phyloP scores from a whole-genome alignment of 2,113 vertebrate genomes.

The Tretioscincus oriximinensis region DNA sequence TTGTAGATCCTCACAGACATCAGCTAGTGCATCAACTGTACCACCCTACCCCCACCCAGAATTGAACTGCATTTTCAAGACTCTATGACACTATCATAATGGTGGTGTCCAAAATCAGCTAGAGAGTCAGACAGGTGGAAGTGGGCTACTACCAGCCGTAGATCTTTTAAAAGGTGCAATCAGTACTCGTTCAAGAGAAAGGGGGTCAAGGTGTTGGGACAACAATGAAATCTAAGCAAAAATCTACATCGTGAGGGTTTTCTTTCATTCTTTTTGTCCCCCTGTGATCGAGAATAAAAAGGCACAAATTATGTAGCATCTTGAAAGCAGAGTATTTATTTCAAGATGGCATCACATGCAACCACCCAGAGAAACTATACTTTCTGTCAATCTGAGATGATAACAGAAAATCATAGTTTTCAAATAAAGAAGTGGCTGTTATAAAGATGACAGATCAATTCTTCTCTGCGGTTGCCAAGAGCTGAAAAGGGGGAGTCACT shows the following conservation, averaged over 20 bases:
- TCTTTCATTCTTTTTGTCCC: neutral
- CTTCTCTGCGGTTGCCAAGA: constrained; percentile 6
- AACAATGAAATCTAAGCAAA: neutral
- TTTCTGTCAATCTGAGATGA: constrained; percentile 34
- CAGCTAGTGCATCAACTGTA: no score
- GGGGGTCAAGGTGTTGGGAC: neutral
- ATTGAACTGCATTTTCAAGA: no score
- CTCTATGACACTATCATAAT: no score
- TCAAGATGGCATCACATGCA: constrained; percentile 15
- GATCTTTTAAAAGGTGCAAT: neutral
- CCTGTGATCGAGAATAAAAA: neutral
- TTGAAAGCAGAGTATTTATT: constrained; percentile 19
- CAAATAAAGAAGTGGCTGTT: constrained; percentile 35
- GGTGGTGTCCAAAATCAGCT: no score
- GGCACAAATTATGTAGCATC: constrained; percentile 14
- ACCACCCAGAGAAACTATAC: constrained; percentile 22
- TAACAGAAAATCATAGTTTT: constrained; percentile 35
- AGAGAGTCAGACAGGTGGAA: neutral
- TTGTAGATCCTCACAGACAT: no score
- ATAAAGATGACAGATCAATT: constrained; percentile 39
- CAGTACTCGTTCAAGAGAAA: neutral
- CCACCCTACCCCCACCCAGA: no score
- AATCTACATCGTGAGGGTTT: no score
- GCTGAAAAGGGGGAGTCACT: neutral
- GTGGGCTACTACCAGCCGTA: neutral